These are phyloP conservation scores for Cuniculus paca DNA, from an alignment of 2,797 vertebrate species.

Conservation along the genomic window DNA sequence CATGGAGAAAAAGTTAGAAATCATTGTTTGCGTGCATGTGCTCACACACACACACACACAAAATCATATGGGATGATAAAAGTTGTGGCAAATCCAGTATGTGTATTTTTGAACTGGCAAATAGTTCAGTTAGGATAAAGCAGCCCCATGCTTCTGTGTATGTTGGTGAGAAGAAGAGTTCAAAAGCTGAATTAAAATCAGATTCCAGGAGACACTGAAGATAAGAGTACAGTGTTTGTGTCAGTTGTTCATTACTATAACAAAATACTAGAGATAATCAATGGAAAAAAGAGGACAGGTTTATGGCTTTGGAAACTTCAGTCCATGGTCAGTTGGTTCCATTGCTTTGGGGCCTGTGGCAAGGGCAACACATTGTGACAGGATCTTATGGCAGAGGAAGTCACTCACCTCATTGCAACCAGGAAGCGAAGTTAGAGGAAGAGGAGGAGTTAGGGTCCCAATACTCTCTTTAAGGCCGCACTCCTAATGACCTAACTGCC, in stretches of 20 bases:
- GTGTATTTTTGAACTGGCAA: neutral
- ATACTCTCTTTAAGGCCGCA: no score
- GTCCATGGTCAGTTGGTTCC: neutral
- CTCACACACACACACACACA: no score
- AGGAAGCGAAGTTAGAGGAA: neutral
- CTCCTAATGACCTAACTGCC: neutral
- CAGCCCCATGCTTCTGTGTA: neutral
- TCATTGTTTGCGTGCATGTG: neutral
- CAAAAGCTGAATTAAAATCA: neutral
- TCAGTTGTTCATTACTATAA: neutral
- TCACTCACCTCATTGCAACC: neutral
- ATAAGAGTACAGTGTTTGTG: neutral
- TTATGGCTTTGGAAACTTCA: neutral
- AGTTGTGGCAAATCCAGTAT: neutral
- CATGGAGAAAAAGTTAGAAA: neutral
- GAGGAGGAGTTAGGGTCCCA: neutral
- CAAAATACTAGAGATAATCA: neutral
- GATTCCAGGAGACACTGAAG: neutral
- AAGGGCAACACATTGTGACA: neutral
- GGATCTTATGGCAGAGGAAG: neutral
- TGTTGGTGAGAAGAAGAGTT: neutral
- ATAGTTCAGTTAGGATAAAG: neutral
- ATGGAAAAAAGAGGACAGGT: neutral
- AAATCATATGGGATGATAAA: neutral
- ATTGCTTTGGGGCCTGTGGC: neutral